Evolutionary conservation across 2,113 vertebrate species (phyloP).

Genomic region (human): DNA sequence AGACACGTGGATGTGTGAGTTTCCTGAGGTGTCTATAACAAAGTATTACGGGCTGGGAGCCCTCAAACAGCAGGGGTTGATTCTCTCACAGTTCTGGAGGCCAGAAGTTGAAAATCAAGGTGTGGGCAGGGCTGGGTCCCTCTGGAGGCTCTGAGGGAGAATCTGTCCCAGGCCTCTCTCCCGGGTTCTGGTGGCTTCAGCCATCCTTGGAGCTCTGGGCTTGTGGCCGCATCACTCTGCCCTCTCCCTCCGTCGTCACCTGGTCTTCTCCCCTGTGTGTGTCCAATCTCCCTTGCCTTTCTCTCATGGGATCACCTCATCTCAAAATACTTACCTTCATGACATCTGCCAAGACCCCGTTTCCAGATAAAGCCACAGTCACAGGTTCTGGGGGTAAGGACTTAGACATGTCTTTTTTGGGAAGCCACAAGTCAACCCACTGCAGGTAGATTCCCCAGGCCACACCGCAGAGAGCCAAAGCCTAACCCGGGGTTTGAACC

Average conservation of each 20-base stretch:
- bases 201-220: background rate
- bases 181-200: background rate
- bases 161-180: background rate
- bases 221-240: background rate
- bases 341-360: background rate
- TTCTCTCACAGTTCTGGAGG: background rate
- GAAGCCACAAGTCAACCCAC: background rate
- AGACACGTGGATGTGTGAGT: rapidly evolving
- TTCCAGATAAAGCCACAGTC: background rate
- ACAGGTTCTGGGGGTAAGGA: background rate
- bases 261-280: background rate
- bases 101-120: background rate
- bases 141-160: background rate
- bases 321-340: background rate
- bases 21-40: background rate
- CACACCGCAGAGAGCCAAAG: background rate
- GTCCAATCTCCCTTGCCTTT: background rate
- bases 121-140: background rate
- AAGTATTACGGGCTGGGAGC: rapidly evolving
- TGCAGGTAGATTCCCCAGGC: background rate
- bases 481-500: too few relatives aligned
- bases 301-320: background rate
- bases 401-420: background rate
- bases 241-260: rapidly evolving
- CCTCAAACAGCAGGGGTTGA: background rate